Conservation (phyloP, 2,113 vertebrate species). For the human region DNA sequence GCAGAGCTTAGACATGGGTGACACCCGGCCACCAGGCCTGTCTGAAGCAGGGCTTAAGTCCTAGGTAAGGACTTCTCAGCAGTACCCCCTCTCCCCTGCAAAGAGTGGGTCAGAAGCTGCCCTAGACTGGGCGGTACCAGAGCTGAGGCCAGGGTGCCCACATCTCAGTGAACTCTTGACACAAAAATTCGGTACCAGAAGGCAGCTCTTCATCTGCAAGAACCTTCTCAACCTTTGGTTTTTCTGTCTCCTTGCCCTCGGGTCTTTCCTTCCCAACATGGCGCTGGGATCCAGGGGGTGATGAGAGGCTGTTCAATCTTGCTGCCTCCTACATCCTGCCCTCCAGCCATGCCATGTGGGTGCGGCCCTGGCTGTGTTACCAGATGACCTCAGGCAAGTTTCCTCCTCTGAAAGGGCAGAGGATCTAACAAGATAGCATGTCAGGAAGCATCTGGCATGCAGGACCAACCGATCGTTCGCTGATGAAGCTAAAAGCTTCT, state of each 20-base stretch:
- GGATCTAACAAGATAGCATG: background rate
- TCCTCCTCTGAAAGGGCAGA: background rate
- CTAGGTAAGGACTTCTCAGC: background rate
- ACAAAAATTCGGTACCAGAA: background rate
- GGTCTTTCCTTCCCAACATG: background rate
- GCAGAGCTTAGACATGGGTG: background rate
- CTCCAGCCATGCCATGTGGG: background rate
- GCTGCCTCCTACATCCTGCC: background rate
- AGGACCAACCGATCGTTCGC: background rate
- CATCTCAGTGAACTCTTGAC: background rate
- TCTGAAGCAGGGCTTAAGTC: background rate
- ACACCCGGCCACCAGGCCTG: background rate
- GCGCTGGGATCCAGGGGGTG: accelerated
- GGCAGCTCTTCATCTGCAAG: background rate
- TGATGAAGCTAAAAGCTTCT: background rate
- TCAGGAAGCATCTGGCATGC: background rate
- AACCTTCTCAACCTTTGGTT: background rate
- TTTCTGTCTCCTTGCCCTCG: background rate
- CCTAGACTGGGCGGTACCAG: background rate
- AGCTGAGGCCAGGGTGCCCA: background rate
- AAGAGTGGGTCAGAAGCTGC: background rate
- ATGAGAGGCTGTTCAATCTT: background rate
- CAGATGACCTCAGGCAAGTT: background rate
- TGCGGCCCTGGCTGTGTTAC: background rate
- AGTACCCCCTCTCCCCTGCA: background rate